phyloP scores from a whole-genome alignment of 2,888 invertebrate genomes.

The Dasypogon diadema region DNA sequence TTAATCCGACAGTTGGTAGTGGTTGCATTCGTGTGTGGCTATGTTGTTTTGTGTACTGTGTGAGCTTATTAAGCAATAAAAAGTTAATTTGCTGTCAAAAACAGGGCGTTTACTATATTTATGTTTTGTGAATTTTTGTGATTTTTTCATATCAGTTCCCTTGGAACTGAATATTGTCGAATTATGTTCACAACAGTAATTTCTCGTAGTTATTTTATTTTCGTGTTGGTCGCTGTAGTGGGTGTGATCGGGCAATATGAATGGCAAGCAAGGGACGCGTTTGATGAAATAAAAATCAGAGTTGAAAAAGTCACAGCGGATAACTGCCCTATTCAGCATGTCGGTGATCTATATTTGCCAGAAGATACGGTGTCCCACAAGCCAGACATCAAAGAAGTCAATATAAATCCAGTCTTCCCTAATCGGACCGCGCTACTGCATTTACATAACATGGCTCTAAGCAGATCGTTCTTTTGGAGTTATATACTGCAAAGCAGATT shows the following conservation, averaged over 20 bases:
- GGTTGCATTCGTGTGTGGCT: no score
- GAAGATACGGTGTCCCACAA: conserved; percentile 89
- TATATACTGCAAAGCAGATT: conserved; percentile 92
- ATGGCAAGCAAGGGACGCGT: conserved; percentile 91
- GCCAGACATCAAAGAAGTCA: conserved; percentile 93
- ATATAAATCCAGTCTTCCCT: conserved; percentile 93
- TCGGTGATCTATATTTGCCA: conserved; percentile 85
- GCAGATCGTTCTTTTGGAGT: conserved; percentile 95
- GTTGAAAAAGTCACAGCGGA: conserved; percentile 86
- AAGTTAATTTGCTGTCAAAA: no score
- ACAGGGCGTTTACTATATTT: no score
- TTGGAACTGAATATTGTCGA: no score
- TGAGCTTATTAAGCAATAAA: no score
- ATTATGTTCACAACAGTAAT: conserved; percentile 62
- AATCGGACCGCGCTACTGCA: conserved; percentile 94
- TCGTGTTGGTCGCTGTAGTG: conserved; percentile 65
- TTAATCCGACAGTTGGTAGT: no score
- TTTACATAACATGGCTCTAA: conserved; percentile 96
- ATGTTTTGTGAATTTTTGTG: no score
- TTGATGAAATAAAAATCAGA: conserved; percentile 87
- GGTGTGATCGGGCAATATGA: conserved; percentile 88
- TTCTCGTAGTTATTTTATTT: conserved; percentile 66
- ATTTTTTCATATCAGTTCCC: no score
- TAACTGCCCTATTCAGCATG: conserved; percentile 91
- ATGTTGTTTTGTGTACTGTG: no score